phyloP scores from a whole-genome alignment of 2,113 vertebrate species.

The Physeter macrocephalus region DNA sequence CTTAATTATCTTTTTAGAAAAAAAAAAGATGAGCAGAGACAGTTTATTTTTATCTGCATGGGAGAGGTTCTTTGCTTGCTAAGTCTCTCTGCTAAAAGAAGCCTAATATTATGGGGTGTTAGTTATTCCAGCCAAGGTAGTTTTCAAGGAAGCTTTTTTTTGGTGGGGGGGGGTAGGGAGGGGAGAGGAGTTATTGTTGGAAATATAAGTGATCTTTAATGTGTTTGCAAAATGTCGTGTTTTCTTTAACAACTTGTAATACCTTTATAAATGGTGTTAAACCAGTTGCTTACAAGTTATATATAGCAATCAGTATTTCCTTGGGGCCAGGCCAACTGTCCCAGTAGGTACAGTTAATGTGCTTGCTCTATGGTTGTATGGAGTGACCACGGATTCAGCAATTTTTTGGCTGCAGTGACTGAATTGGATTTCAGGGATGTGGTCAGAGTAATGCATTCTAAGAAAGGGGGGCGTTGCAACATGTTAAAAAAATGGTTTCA shows the following conservation, averaged over 20 bases:
- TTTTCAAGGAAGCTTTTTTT: slow-evolving; percentile 11
- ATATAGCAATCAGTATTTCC: background rate
- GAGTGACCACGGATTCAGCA: background rate
- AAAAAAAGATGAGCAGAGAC: slow-evolving; percentile 32
- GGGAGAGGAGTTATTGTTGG: background rate
- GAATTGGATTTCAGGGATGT: slow-evolving; percentile 19
- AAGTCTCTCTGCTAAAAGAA: slow-evolving; percentile 61
- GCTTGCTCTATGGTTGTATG: background rate
- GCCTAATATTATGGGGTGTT: slow-evolving; percentile 10
- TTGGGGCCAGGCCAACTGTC: background rate
- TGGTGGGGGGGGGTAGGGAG: fast-evolving
- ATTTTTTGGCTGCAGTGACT: background rate
- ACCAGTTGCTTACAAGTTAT: background rate
- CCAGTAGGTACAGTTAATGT: background rate
- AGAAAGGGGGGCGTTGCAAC: background rate
- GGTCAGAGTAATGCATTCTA: slow-evolving; percentile 8
- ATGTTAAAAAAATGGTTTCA: background rate
- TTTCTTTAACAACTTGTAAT: slow-evolving; percentile 23
- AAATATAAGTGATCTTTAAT: background rate
- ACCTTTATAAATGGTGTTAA: background rate
- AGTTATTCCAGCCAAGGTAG: slow-evolving; percentile 17
- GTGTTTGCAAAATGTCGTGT: background rate
- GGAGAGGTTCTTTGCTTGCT: slow-evolving; percentile 34
- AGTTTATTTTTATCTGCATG: slow-evolving; percentile 70
- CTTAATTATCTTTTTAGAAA: slow-evolving; percentile 63